Percentiles rank a stretch among this genome's conserved stretches.
phyloP scores from a whole-genome alignment of 2,113 vertebrate species.

The Mirounga angustirostris region DNA sequence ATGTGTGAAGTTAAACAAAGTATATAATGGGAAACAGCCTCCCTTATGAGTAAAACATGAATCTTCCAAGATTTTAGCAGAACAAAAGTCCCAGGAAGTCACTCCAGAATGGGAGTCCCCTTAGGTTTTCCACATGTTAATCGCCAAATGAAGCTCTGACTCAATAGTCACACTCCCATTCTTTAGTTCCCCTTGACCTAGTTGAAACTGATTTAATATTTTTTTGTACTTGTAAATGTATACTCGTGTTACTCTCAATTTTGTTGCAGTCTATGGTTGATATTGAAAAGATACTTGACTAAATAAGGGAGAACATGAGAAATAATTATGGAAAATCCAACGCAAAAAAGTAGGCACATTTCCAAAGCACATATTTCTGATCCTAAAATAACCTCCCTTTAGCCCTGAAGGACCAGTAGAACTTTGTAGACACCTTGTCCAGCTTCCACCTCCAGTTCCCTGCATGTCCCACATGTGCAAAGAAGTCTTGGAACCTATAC shows the following conservation, averaged over 20 bases:
- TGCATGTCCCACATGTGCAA: background rate
- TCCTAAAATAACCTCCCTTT: conserved; percentile 66
- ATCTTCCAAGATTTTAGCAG: conserved; percentile 43
- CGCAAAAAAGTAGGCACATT: conserved; percentile 58
- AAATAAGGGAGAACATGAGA: conserved; percentile 55
- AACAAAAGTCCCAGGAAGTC: background rate
- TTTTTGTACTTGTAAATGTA: conserved; percentile 20
- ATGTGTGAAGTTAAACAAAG: background rate
- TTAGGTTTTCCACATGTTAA: background rate
- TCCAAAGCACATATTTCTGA: conserved; percentile 70
- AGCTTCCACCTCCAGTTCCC: background rate
- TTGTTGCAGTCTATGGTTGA: conserved; percentile 27
- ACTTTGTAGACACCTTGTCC: conserved; percentile 25
- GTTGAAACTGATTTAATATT: conserved; percentile 40
- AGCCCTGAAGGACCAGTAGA: background rate
- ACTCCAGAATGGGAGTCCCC: background rate
- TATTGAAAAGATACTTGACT: background rate
- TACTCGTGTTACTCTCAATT: background rate
- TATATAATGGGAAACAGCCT: background rate
- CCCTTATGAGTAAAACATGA: conserved; percentile 50
- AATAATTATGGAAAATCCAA: conserved; percentile 63
- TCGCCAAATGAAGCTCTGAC: background rate
- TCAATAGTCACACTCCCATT: background rate
- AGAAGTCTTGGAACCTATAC: background rate
- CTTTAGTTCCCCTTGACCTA: conserved; percentile 3